Conservation (phyloP, 1,140 invertebrate species). For the Leptinotarsa lineolata region DNA sequence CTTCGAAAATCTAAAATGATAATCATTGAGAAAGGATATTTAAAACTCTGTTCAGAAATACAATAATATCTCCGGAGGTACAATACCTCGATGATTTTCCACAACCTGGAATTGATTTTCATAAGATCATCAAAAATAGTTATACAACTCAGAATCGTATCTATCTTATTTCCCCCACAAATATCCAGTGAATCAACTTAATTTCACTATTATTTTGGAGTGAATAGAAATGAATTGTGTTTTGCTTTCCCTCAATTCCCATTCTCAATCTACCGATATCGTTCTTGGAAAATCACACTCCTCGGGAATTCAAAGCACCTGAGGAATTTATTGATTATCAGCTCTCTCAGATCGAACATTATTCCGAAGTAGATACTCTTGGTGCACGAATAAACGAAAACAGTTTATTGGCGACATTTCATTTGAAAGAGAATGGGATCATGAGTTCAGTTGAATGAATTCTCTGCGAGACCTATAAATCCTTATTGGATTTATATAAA, state of each 20-base stretch:
- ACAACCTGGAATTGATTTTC: too few relatives aligned
- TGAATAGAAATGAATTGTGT: slow-evolving; percentile 15
- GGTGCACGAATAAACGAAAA: slow-evolving; percentile 25
- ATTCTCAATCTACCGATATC: slow-evolving; percentile 7
- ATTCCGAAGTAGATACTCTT: slow-evolving; percentile 13
- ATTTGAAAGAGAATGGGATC: neutral
- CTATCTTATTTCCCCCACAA: too few relatives aligned
- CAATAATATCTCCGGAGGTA: too few relatives aligned
- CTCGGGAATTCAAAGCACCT: slow-evolving; percentile 16
- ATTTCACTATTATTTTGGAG: neutral
- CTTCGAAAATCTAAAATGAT: too few relatives aligned
- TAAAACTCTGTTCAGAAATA: too few relatives aligned
- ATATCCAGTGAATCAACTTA: too few relatives aligned
- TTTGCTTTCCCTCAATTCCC: slow-evolving; percentile 12
- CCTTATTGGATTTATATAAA: neutral
- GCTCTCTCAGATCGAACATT: slow-evolving; percentile 14
- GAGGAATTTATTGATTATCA: slow-evolving; percentile 29
- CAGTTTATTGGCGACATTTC: slow-evolving; percentile 24
- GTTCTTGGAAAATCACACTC: slow-evolving; percentile 12
- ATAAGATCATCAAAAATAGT: too few relatives aligned
- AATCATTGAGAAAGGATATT: too few relatives aligned
- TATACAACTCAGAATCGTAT: too few relatives aligned
- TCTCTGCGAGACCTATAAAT: neutral
- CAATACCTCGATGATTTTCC: too few relatives aligned
- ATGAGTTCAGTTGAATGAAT: neutral